These are phyloP conservation scores for Gallinago stenura DNA, from an alignment of 2,797 vertebrate species.

Conservation along the genomic window DNA sequence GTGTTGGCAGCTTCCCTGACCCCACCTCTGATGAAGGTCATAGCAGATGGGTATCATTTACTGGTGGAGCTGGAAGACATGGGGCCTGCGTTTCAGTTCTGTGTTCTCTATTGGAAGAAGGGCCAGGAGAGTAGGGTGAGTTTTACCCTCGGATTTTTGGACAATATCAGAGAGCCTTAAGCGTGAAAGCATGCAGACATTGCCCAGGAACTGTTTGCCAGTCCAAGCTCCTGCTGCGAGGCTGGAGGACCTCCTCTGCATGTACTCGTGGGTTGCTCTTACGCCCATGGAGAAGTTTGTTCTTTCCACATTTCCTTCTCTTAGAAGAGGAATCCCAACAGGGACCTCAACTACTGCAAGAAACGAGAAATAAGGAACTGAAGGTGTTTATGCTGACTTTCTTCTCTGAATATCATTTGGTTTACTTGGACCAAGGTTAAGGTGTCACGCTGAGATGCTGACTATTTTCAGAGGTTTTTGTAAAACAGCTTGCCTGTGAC, in stretches of 20 bases:
- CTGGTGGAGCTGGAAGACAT: conserved; percentile 77
- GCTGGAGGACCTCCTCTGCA: neutral
- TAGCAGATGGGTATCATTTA: conserved; percentile 68
- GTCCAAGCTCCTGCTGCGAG: neutral
- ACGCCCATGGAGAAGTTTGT: neutral
- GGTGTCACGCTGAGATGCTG: neutral
- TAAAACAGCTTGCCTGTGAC: neutral
- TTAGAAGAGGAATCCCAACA: neutral
- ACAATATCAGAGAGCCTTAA: neutral
- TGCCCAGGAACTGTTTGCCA: neutral
- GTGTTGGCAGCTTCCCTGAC: conserved; percentile 76
- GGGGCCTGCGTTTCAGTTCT: conserved; percentile 75
- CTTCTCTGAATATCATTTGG: neutral
- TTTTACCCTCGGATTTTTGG: neutral
- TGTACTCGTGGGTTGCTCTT: neutral
- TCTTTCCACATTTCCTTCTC: neutral
- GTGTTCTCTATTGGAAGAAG: conserved; percentile 74
- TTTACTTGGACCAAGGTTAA: neutral
- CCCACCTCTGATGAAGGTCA: conserved; percentile 69
- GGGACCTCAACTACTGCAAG: rapidly evolving
- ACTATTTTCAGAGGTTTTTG: neutral
- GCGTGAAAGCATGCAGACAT: neutral
- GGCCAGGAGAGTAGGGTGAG: conserved; percentile 72
- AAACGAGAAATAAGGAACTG: neutral
- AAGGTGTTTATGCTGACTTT: neutral